Evolutionary conservation across 2,797 vertebrate species (phyloP), one percentile per base, ranked within the genome.

Genomic region (Schizopygopsis pylzovi): DNA sequence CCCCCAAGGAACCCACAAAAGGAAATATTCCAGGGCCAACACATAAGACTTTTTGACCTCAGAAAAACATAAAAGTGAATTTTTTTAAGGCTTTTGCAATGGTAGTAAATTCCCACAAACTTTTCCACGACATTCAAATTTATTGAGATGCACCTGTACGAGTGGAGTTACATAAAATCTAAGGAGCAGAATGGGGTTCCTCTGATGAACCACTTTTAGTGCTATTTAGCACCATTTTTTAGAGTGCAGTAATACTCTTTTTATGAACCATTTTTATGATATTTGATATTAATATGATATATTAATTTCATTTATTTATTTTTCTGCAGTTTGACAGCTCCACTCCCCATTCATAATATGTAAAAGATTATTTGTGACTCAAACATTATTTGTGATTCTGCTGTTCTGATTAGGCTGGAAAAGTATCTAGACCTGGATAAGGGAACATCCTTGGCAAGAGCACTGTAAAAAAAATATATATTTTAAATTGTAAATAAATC

Each of bases 371-470:
- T 33, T 33, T 33, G 33, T 33, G 33, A 33, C 33, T 6, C 18
- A 79, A 84, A 65, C 54, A 15, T 9, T 11, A 75, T 73, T 65
- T 39, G 72, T 41, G 28, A 65, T 68, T 84, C 4, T 41, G 22
- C 37, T 70, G 22, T 59, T 84, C 45, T 15, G 82, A 52, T 43
- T n/a, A 33, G 47, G 4, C 47, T 71, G 37, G 45, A 67, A 5
- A 71, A 71, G 6, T n/a, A 47, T 79, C 52, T 59, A 70, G 52
- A 59, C 47, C 47, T 41, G 18, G 37, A 41, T 67, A 56, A 43
- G 39, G 7, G 8, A 85, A 72, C 13, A 63, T 43, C 20, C 13
- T 72, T 85, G 52, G 13, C 67, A 47, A 61, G 13, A 59, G 18
- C 61, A 28, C 11, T 28, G 59, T 28, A 59, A 22, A 59, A 56